phyloP scores from a whole-genome alignment of 2,888 invertebrate genomes.

The Eilema sororculum region DNA sequence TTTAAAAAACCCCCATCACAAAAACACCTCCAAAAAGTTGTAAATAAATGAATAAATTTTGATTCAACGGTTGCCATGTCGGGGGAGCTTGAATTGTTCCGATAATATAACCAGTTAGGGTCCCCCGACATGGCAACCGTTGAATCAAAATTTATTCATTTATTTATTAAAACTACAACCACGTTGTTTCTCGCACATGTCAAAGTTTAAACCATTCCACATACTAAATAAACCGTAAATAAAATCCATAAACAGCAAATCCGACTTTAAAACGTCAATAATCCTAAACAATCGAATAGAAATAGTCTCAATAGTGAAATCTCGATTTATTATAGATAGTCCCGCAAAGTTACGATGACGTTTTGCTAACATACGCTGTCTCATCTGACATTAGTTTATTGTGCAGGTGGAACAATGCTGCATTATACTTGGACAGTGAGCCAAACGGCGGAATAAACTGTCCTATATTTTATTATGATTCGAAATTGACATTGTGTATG shows the following conservation, averaged over 20 bases:
- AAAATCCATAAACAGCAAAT: not conserved
- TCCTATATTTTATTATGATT: slow-evolving; percentile 12
- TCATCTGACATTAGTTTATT: slow-evolving; percentile 51
- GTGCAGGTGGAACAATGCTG: slow-evolving; percentile 50
- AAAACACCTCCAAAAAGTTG: too few species aligned
- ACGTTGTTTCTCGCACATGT: too few species aligned
- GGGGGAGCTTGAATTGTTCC: too few species aligned
- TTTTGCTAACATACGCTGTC: slow-evolving; percentile 44
- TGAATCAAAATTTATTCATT: too few species aligned
- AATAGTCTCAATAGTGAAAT: slow-evolving; percentile 36
- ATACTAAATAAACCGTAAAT: not conserved
- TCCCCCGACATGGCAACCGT: too few species aligned
- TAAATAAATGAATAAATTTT: too few species aligned
- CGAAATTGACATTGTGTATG: not conserved
- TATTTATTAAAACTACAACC: too few species aligned
- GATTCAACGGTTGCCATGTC: too few species aligned
- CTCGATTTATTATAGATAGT: slow-evolving; percentile 44
- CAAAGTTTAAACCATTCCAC: not conserved
- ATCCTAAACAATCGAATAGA: slow-evolving; percentile 44
- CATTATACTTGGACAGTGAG: slow-evolving; percentile 46
- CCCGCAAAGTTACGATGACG: slow-evolving; percentile 53
- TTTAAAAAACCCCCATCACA: too few species aligned
- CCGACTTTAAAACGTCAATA: slow-evolving; percentile 17
- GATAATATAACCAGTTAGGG: too few species aligned
- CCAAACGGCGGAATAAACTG: slow-evolving; percentile 33